These are phyloP conservation scores for Drosophila sp. DNA, from an alignment of 1,140 invertebrate genomes.

Conservation along the genomic window DNA sequence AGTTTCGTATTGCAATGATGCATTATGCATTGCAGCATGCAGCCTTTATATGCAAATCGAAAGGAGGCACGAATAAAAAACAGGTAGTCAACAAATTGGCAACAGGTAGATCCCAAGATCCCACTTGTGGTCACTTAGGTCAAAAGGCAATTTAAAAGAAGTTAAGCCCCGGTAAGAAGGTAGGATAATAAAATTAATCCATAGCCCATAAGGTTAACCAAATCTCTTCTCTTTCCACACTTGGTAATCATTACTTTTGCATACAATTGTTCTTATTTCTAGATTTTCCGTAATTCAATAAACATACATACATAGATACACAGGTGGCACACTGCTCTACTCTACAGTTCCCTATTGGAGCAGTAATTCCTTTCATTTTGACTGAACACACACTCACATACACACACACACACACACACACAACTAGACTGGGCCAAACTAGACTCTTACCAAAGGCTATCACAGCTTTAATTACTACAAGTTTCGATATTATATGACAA, in stretches of 20 bases:
- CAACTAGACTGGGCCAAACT: not conserved
- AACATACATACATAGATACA: not conserved
- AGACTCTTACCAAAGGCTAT: too few species aligned
- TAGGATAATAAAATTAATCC: slow-evolving; percentile 1
- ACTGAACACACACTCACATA: not conserved
- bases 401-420: not conserved
- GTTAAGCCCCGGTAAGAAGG: not conserved
- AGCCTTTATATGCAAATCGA: slow-evolving; percentile 28
- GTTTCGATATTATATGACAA: slow-evolving; percentile 57
- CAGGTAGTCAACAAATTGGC: slow-evolving; percentile 23
- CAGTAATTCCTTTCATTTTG: not conserved
- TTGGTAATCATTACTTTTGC: not conserved
- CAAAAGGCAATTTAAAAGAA: not conserved
- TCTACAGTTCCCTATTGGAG: too few species aligned
- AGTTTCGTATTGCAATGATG: slow-evolving; percentile 30
- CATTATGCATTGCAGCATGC: not conserved
- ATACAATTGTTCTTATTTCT: not conserved
- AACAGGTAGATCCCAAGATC: not conserved
- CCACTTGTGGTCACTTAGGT: not conserved
- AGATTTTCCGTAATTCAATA: not conserved
- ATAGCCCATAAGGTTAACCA: not conserved
- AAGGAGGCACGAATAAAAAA: slow-evolving; percentile 7
- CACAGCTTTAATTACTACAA: not conserved
- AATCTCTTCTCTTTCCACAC: not conserved
- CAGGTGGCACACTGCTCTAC: not conserved